Percentiles rank a stretch among this genome's conserved stretches.
Evolutionary conservation across 2,888 invertebrate genomes (phyloP).

Genomic region (Ptychoptera contaminata): DNA sequence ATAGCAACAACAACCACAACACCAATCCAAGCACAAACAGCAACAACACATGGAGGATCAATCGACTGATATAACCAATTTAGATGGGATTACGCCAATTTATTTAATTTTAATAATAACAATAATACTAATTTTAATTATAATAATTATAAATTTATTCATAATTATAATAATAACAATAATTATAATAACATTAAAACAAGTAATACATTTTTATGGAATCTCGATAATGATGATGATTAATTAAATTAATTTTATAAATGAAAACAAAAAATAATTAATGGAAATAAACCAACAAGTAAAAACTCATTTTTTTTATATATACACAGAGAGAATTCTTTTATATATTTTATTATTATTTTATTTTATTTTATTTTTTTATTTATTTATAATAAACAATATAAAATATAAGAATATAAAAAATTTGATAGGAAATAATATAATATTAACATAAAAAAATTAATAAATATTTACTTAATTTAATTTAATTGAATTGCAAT

Average conservation of each 20-base stretch:
- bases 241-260: neutral
- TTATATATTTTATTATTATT: neutral
- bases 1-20: slow-evolving; percentile 38
- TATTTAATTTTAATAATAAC: neutral
- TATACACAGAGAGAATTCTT: neutral
- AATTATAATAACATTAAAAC: slow-evolving; percentile 19
- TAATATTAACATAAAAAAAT: too few species aligned
- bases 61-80: slow-evolving; percentile 4
- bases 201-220: slow-evolving; percentile 21
- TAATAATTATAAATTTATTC: too few species aligned
- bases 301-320: neutral
- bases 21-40: slow-evolving; percentile 19
- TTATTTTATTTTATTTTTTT: neutral
- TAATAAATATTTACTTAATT: too few species aligned
- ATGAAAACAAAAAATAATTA: neutral
- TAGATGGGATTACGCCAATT: slow-evolving; percentile 1
- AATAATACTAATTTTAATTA: too few species aligned
- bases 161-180: neutral
- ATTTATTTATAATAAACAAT: neutral
- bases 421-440: too few species aligned
- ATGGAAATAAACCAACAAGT: neutral
- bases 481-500: too few species aligned
- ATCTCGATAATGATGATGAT: slow-evolving; percentile 15
- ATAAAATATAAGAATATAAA: neutral
- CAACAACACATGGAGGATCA: slow-evolving; percentile 24